phyloP scores from a whole-genome alignment of 1,140 invertebrate genomes.

The Dysdera silvatica region DNA sequence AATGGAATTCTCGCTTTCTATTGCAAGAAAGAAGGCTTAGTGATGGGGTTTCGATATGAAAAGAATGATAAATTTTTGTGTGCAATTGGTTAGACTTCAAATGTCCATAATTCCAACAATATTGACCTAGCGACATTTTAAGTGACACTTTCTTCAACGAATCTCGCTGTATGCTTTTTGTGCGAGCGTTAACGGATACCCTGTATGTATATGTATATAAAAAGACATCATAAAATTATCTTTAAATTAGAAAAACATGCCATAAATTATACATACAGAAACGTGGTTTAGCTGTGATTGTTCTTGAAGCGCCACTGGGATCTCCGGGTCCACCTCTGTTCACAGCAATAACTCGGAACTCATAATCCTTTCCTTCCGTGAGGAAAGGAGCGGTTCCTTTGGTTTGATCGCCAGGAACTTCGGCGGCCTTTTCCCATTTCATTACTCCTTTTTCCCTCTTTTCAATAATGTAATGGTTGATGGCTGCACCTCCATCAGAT shows the following conservation, averaged over 20 bases:
- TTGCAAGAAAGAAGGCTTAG: too few relatives aligned
- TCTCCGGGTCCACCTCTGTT: slow-evolving; percentile 80
- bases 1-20: too few relatives aligned
- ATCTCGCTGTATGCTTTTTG: too few relatives aligned
- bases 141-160: too few relatives aligned
- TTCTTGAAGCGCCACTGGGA: slow-evolving; percentile 36
- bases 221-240: too few relatives aligned
- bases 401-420: slow-evolving; percentile 63
- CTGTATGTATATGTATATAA: too few relatives aligned
- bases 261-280: slow-evolving; percentile 31
- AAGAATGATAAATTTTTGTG: too few relatives aligned
- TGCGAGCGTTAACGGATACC: too few relatives aligned
- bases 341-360: slow-evolving; percentile 90
- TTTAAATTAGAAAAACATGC: neutral
- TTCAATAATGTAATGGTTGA: slow-evolving; percentile 78
- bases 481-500: slow-evolving; percentile 73
- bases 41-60: too few relatives aligned
- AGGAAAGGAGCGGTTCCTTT: slow-evolving; percentile 72
- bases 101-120: too few relatives aligned
- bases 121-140: too few relatives aligned
- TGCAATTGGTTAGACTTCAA: too few relatives aligned
- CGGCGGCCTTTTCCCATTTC: slow-evolving; percentile 80
- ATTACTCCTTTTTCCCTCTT: slow-evolving; percentile 55
- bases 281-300: slow-evolving; percentile 49
- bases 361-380: slow-evolving; percentile 94